Percentiles rank a stretch among this genome's conserved stretches.
Evolutionary conservation across 2,797 vertebrate species (phyloP).

Genomic region (Bovichtus diacanthus): DNA sequence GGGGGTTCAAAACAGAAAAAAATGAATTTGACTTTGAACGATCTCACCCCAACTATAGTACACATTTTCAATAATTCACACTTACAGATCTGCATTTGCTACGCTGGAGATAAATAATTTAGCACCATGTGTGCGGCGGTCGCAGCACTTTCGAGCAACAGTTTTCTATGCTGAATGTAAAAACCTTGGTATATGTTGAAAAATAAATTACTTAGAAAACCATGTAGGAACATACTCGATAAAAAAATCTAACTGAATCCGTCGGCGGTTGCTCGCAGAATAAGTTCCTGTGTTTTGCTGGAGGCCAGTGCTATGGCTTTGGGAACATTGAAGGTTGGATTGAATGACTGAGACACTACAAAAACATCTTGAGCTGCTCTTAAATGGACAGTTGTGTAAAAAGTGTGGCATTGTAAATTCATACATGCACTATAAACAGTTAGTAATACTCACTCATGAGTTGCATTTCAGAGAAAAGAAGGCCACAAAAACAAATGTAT

Average conservation of each 20-base stretch:
- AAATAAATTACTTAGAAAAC: constrained; percentile 14
- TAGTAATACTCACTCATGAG: neutral
- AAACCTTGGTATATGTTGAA: constrained; percentile 20
- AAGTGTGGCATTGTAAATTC: neutral
- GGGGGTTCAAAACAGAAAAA: constrained; percentile 55
- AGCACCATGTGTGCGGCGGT: constrained; percentile 46
- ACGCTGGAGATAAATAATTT: constrained; percentile 72
- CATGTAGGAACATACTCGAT: constrained; percentile 12
- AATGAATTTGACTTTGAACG: constrained; percentile 74
- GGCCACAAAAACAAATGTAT: neutral
- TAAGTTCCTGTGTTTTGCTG: constrained; percentile 36
- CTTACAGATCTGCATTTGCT: constrained; percentile 77
- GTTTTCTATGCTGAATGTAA: constrained; percentile 44
- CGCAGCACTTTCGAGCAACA: constrained; percentile 61
- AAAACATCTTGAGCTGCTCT: constrained; percentile 42
- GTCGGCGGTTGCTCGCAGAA: constrained; percentile 30
- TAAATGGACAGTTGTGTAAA: constrained; percentile 29
- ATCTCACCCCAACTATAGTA: constrained; percentile 68
- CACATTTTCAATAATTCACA: constrained; percentile 82
- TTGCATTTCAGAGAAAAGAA: neutral
- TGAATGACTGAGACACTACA: constrained; percentile 57
- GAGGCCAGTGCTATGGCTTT: constrained; percentile 29
- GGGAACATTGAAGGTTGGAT: constrained; percentile 39
- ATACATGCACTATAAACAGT: neutral
- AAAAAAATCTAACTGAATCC: constrained; percentile 39